Evolutionary conservation across 2,113 vertebrate genomes (phyloP).

Genomic region (Corydoras maculifer): DNA sequence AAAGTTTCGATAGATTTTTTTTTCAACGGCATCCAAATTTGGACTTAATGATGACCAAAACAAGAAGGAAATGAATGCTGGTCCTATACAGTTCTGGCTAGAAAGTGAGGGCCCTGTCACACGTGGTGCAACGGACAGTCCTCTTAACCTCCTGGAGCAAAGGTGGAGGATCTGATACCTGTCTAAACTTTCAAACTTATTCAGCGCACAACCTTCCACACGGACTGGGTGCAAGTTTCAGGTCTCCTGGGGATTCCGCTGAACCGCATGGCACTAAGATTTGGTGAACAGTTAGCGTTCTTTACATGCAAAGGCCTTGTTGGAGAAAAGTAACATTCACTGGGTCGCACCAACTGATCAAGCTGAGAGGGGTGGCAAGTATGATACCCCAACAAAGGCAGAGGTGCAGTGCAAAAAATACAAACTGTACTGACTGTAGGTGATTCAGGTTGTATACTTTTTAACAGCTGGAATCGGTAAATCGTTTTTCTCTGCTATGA

Average conservation of each 20-base stretch:
- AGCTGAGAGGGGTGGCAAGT: conserved; percentile 30
- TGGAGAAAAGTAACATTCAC: conserved; percentile 69
- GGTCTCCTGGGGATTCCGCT: no score
- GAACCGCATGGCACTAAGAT: conserved; percentile 24
- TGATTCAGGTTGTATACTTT: no score
- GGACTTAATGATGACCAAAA: neutral
- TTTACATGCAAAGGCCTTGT: conserved; percentile 62
- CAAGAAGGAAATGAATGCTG: neutral
- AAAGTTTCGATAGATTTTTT: no score
- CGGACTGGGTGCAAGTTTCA: no score
- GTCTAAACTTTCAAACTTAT: conserved; percentile 7
- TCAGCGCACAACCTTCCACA: conserved; percentile 5
- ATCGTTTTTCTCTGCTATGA: conserved; percentile 7
- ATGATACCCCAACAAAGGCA: conserved; percentile 38
- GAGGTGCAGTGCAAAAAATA: conserved; percentile 50
- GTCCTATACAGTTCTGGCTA: neutral
- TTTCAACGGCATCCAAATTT: conserved; percentile 18
- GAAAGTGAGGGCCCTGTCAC: neutral
- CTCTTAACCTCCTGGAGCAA: neutral
- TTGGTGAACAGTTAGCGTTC: conserved; percentile 31
- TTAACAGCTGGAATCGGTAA: no score
- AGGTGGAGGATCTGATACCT: conserved; percentile 7
- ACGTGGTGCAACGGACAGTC: conserved; percentile 17
- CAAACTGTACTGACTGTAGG: conserved; percentile 20
- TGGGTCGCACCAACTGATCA: conserved; percentile 65